A percentile compares a stretch with the other conserved stretches of the same genome.
These are phyloP conservation scores for Naso thynnoides DNA, from an alignment of 2,797 vertebrate species.

Conservation along the genomic window DNA sequence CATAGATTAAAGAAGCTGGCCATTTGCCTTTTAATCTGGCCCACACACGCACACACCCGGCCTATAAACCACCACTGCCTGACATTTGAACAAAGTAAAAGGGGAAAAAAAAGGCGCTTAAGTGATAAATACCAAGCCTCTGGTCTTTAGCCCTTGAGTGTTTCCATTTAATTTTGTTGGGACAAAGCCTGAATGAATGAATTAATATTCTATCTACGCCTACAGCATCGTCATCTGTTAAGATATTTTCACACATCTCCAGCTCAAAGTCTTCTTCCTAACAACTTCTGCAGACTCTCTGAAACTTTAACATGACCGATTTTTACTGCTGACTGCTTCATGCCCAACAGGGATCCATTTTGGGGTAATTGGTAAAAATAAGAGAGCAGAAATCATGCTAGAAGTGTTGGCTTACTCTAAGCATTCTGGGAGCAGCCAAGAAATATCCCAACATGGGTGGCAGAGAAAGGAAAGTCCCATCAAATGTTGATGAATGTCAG, in stretches of 20 bases:
- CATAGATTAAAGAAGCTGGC: slow-evolving; percentile 46
- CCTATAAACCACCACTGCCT: slow-evolving; percentile 6
- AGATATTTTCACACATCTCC: neutral
- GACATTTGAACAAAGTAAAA: slow-evolving; percentile 25
- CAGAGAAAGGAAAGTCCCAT: slow-evolving; percentile 47
- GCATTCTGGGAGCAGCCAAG: slow-evolving; percentile 21
- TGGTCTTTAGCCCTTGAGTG: neutral
- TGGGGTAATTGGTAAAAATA: slow-evolving; percentile 53
- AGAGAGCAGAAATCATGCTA: slow-evolving; percentile 39
- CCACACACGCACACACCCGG: slow-evolving; percentile 4
- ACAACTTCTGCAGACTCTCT: neutral
- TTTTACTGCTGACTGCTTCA: slow-evolving; percentile 14
- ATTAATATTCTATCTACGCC: neutral
- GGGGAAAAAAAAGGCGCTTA: neutral
- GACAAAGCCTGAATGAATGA: neutral
- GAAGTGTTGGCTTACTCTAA: slow-evolving; percentile 34
- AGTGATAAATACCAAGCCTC: slow-evolving; percentile 15
- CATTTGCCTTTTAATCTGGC: slow-evolving; percentile 40
- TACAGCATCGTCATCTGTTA: neutral
- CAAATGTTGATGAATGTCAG: slow-evolving; percentile 42
- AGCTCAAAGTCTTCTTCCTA: neutral
- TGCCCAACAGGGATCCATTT: slow-evolving; percentile 27
- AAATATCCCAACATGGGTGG: slow-evolving; percentile 35
- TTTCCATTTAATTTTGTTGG: neutral
- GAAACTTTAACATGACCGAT: slow-evolving; percentile 16